Conservation (phyloP, 2,888 invertebrate genomes). For the Magallana nippona region DNA sequence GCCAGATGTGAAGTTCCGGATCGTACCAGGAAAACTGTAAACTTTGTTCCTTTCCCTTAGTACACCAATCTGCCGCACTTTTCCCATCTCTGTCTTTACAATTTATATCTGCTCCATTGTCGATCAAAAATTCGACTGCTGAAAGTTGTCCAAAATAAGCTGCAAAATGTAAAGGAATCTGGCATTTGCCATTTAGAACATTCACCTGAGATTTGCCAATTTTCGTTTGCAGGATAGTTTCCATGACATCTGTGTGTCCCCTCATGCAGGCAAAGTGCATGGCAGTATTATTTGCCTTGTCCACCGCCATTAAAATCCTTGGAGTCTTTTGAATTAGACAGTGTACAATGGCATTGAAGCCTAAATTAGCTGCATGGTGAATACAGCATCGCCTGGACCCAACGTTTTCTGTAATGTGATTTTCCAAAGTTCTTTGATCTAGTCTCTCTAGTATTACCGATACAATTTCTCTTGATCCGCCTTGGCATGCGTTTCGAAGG, state of each 20-base stretch:
- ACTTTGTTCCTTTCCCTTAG: slow-evolving; percentile 1
- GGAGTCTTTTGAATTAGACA: neutral
- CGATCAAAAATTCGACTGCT: neutral
- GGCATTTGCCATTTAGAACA: neutral
- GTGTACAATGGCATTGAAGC: neutral
- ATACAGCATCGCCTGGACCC: neutral
- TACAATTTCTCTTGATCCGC: slow-evolving; percentile 5
- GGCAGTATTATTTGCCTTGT: neutral
- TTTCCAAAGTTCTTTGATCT: neutral
- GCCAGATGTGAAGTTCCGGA: neutral
- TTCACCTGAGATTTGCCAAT: neutral
- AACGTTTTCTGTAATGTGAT: neutral
- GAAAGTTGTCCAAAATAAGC: slow-evolving; percentile 1
- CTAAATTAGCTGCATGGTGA: neutral
- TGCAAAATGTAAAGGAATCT: neutral
- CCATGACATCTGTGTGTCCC: neutral
- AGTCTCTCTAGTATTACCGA: neutral
- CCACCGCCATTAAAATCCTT: neutral
- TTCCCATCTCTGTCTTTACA: neutral
- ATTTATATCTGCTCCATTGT: neutral
- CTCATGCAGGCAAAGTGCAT: neutral
- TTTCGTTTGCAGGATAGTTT: neutral
- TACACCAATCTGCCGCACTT: neutral
- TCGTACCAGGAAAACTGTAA: slow-evolving; percentile 8
- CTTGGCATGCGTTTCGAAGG: neutral